Evolutionary conservation across 2,113 vertebrate genomes (phyloP).

Genomic region (Cavia porcellus): DNA sequence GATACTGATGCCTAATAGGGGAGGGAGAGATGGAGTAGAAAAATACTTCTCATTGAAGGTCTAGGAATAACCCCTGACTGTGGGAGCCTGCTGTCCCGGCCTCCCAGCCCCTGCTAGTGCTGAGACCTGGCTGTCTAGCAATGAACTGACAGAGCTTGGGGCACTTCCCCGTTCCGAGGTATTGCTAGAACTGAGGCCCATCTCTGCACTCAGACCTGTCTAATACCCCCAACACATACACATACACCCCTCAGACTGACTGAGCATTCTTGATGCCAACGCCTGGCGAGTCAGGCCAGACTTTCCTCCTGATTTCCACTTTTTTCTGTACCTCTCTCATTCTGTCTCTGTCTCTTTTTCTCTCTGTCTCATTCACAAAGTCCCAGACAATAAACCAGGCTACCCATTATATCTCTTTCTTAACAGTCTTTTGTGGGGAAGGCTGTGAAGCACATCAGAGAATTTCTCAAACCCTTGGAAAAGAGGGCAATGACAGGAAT

Average conservation of each 20-base stretch:
- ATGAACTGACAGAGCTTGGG: not conserved
- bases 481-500: not conserved
- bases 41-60: not conserved
- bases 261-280: not conserved
- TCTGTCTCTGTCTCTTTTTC: not conserved
- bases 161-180: not conserved
- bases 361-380: not conserved
- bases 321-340: not conserved
- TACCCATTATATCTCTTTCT: not conserved
- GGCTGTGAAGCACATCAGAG: conserved; percentile 41
- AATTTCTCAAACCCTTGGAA: not conserved
- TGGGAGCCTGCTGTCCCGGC: not conserved
- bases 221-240: not conserved
- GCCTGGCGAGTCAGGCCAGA: not conserved
- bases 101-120: not conserved
- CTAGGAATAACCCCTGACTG: not conserved
- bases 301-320: too few relatives aligned
- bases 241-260: not conserved
- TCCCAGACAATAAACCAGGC: not conserved
- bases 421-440: not conserved
- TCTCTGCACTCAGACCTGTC: not conserved
- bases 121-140: not conserved
- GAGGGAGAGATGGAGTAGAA: too few relatives aligned
- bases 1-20: not conserved
- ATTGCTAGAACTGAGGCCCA: not conserved